Evolutionary conservation across 2,797 vertebrate genomes (phyloP).

Genomic region (Basileuterus tristriatus): DNA sequence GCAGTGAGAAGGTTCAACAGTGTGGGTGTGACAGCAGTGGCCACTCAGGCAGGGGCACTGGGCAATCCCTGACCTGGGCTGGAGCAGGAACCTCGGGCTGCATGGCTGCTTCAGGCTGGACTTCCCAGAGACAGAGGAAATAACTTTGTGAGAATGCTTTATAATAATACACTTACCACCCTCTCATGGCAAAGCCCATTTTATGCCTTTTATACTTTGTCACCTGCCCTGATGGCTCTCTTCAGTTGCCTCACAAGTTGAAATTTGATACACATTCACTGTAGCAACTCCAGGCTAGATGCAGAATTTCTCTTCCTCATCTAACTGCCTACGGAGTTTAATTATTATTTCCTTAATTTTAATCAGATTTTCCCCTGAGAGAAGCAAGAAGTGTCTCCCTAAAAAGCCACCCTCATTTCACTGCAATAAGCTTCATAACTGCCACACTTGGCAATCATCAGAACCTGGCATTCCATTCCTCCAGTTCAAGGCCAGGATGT

Average conservation of each 20-base stretch:
- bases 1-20: not conserved
- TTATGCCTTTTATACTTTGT: fast-evolving
- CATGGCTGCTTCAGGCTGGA: fast-evolving
- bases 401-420: not conserved
- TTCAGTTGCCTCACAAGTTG: not conserved
- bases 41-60: fast-evolving
- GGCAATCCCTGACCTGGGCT: fast-evolving
- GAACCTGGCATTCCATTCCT: not conserved
- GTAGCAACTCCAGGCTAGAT: not conserved
- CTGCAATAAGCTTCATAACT: not conserved
- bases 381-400: not conserved
- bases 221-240: not conserved
- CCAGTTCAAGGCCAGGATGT: no score
- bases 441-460: not conserved
- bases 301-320: not conserved
- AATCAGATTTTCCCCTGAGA: fast-evolving
- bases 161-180: fast-evolving
- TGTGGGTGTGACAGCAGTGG: fast-evolving
- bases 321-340: not conserved
- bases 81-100: fast-evolving
- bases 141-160: not conserved
- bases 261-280: not conserved
- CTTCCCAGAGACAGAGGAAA: not conserved
- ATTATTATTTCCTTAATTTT: not conserved
- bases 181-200: no score